Conservation (phyloP, 2,797 vertebrate species). For the Scolopax bukidnonensis region DNA sequence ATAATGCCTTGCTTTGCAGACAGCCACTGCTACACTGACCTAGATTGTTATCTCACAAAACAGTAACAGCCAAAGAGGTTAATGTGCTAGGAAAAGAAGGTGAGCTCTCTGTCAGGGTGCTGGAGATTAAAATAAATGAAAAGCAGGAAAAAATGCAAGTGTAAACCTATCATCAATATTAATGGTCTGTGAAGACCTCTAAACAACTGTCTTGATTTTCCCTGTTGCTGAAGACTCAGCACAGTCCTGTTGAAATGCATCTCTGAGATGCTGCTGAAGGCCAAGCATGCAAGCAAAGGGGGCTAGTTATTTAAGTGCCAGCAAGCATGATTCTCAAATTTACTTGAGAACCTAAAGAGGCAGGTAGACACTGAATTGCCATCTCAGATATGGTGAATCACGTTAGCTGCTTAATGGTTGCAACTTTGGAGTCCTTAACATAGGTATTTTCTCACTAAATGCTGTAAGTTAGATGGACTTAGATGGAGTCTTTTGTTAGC, state of each 20-base stretch:
- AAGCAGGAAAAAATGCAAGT: not conserved
- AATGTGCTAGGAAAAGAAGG: not conserved
- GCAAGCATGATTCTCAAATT: not conserved
- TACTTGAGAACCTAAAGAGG: not conserved
- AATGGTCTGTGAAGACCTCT: not conserved
- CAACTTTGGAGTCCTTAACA: not conserved
- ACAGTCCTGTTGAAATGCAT: not conserved
- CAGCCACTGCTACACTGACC: not conserved
- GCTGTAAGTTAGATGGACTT: not conserved
- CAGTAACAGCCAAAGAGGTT: not conserved
- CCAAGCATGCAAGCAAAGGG: not conserved
- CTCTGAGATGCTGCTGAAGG: not conserved
- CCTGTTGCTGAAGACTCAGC: not conserved
- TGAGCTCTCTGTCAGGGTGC: not conserved
- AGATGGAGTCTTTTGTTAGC: not conserved
- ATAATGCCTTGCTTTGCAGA: not conserved
- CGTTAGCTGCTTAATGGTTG: not conserved
- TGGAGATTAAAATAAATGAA: not conserved
- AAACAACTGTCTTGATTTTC: not conserved
- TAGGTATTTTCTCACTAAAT: not conserved
- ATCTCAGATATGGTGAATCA: not conserved
- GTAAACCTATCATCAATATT: not conserved
- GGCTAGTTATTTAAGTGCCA: not conserved
- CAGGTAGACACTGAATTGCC: not conserved
- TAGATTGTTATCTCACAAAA: slow-evolving; percentile 23